Conservation (phyloP, 1,140 invertebrate genomes). For the Lutraria rhynchaena region DNA sequence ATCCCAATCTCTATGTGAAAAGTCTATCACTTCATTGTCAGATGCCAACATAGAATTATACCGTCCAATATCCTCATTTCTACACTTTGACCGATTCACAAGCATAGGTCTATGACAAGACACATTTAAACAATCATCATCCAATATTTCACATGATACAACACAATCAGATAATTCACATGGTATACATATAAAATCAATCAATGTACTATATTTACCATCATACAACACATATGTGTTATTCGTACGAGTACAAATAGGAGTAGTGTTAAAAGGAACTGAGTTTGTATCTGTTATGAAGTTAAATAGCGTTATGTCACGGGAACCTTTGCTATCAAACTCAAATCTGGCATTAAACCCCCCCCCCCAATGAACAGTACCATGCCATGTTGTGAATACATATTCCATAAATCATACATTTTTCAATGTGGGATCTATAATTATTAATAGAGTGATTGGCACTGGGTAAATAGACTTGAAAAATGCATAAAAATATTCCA, state of each 20-base stretch:
- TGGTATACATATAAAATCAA: slow-evolving; percentile 25
- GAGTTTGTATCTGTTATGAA: neutral
- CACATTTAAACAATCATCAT: slow-evolving; percentile 43
- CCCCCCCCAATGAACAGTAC: neutral
- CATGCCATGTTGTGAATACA: neutral
- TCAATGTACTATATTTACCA: slow-evolving; percentile 11
- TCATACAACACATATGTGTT: slow-evolving; percentile 29
- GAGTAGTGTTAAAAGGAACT: neutral
- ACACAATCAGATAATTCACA: slow-evolving; percentile 2
- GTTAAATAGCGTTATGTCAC: neutral
- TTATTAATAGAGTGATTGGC: slow-evolving; percentile 7
- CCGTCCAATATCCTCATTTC: too few species aligned
- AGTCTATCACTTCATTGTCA: neutral
- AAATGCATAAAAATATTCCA: neutral
- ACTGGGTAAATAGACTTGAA: slow-evolving; percentile 25
- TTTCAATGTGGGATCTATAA: neutral
- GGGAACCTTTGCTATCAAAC: neutral
- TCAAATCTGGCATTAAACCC: neutral
- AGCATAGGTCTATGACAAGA: slow-evolving; percentile 28
- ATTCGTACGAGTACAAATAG: neutral
- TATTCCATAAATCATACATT: slow-evolving; percentile 17
- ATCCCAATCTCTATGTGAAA: too few species aligned
- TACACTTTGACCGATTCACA: too few species aligned
- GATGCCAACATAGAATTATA: too few species aligned
- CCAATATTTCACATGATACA: slow-evolving; percentile 3